Evolutionary conservation across 64 coral and sea anemone genomes (phyloP).

Genomic region (Anthopleura sola): DNA sequence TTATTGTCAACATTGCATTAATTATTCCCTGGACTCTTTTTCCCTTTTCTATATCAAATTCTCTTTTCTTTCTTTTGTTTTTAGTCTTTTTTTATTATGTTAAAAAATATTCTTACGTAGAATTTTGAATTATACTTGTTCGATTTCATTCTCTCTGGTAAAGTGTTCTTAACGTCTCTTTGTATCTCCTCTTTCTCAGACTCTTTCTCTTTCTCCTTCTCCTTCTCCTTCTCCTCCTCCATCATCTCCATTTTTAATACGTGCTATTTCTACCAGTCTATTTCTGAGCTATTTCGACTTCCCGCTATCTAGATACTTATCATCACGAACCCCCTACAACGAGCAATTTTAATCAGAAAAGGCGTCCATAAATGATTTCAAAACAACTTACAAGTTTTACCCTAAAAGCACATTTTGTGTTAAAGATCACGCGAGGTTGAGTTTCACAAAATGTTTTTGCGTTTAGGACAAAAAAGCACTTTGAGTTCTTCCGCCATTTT

Average conservation of each 20-base stretch:
- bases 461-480: background rate
- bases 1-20: background rate
- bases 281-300: background rate
- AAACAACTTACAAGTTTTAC: background rate
- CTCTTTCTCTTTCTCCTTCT: background rate
- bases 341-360: background rate
- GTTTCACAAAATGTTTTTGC: background rate
- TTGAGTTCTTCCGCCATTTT: background rate
- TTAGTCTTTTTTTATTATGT: background rate
- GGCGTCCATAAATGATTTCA: background rate
- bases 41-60: background rate
- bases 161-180: background rate
- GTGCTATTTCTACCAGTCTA: background rate
- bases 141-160: too few species aligned
- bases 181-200: background rate
- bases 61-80: background rate
- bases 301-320: background rate
- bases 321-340: background rate
- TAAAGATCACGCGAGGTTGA: background rate
- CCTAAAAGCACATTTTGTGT: background rate
- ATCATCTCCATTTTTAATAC: background rate
- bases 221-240: background rate
- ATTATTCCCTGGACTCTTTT: background rate
- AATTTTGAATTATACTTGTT: too few species aligned
- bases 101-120: too few species aligned